Evolutionary conservation across 2,113 vertebrate genomes (phyloP), one percentile per base, ranked within the genome.

Genomic region (Scortum barcoo): DNA sequence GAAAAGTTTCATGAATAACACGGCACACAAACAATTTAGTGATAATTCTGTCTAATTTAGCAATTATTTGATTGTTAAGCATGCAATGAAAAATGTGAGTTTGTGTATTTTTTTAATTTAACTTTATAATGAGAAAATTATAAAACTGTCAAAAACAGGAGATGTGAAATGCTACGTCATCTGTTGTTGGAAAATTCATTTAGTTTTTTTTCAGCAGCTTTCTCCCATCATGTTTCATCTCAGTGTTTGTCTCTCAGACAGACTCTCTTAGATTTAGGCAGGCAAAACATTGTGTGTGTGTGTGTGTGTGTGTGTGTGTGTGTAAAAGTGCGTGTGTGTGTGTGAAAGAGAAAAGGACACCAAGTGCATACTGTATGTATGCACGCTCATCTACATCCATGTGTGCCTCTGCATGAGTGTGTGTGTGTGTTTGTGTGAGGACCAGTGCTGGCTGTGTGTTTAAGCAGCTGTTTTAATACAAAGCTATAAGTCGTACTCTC

Each of bases 391-490:
- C 14, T 42, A 6, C 38, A 28, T 79, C 50, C 6, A 66, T 40
- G 40, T 72, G 33, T 78, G 44, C 36, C 26, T 24, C 13, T 56
- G 60, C 16, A 12, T 61, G 33, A 56, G 75, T 82, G 54, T 76
- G 72, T 66, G 33, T 62, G 75, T 82, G 54, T 76, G 72, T 66
- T 22, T 16, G 14, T 62, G 28, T 68, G 50, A 7, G 40, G 30
- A 70, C 40, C 58, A 30, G 56, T n/a, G 73, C 50, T 42, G 7
- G 24, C 4, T 79, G 87, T 84, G 88, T 89, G 76, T 88, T 78
- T 86, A 81, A 86, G 87, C 85, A 87, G 83, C 87, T 92, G 88
- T 69, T 88, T 86, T 88, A 81, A 84, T 80, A 81, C 80, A 88
- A 84, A 83, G 87, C 83, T 86, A 44, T 83, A 89, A 76, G 82